Evolutionary conservation across 2,113 vertebrate genomes (phyloP), one percentile per base, ranked within the genome.

Genomic region (Prionailurus viverrinus): DNA sequence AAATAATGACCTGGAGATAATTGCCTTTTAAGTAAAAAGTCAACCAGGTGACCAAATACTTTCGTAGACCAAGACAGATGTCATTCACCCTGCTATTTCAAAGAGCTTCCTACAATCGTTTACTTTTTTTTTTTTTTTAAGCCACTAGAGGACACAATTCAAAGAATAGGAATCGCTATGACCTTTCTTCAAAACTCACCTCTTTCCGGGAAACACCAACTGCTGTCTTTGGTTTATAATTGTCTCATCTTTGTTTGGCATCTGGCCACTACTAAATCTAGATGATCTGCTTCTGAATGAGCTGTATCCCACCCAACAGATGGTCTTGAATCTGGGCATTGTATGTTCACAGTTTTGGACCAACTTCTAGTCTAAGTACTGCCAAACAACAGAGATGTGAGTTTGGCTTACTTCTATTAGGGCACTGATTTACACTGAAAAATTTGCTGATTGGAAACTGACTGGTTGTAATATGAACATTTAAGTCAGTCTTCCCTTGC

Each of bases 241-340:
- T 66, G 33, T 86, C 53, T 91, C 45, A 61, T 79, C 45, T 96
- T 45, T 96, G 78, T n/a, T 87, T 98, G 68, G 23, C 83, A 74
- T 2, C 39, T 91, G 15, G 27, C 91, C 74, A 39, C 89, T 31
- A 85, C 48, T 93, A 82, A 89, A 98, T 41, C 41, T 81, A 45
- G 2, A 51, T 18, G 13, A 23, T 0, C 0, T 74, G 33, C 74
- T 90, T 48, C 45, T 71, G 51, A 94, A 13, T 19, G 51, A 97
- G 85, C 91, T 91, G 1, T 0, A 36, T 94, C 84, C 97, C 92
- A 97, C 39, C 48, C 36, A 97, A 68, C 76, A 98, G 97, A 98
- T 97, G 97, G 73, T 29, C 93, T 83, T 94, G 89, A 97, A 93
- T 97, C 92, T 96, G 92, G 93, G 84, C 80, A 95, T 21, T 78